phyloP scores from a whole-genome alignment of 2,888 invertebrate species.

The Cheilosia vernalis region DNA sequence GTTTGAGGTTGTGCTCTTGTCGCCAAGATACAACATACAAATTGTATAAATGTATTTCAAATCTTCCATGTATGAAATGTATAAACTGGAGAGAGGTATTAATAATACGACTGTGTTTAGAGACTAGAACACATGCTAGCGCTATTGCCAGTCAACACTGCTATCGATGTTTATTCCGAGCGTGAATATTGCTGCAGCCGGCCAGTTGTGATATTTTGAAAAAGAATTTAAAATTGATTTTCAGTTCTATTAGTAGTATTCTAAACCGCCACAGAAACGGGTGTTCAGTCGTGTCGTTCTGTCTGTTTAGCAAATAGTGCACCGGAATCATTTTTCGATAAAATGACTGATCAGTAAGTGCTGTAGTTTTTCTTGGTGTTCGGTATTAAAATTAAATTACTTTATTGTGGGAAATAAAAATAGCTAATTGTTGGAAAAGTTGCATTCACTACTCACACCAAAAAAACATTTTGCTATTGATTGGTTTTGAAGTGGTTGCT shows the following conservation, averaged over 20 bases:
- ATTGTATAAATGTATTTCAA: slow-evolving; percentile 60
- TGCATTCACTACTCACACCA: too few species aligned
- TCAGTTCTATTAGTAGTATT: slow-evolving; percentile 45
- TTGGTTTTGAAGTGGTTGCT: too few species aligned
- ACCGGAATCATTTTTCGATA: not conserved
- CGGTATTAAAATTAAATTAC: too few species aligned
- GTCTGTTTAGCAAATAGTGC: not conserved
- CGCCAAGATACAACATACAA: slow-evolving; percentile 56
- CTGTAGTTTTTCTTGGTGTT: not conserved
- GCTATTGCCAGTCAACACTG: slow-evolving; percentile 13
- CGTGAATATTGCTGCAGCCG: slow-evolving; percentile 30
- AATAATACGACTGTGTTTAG: slow-evolving; percentile 62
- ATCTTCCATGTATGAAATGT: slow-evolving; percentile 31
- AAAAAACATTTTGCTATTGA: too few species aligned
- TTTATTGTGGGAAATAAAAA: too few species aligned
- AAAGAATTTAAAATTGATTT: slow-evolving; percentile 50
- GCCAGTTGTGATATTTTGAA: slow-evolving; percentile 44
- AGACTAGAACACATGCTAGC: slow-evolving; percentile 57
- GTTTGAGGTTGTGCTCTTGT: slow-evolving; percentile 3
- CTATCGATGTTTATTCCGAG: slow-evolving; percentile 51
- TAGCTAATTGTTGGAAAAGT: too few species aligned
- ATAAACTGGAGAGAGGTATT: slow-evolving; percentile 45
- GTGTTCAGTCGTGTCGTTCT: slow-evolving; percentile 30
- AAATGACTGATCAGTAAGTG: slow-evolving; percentile 51
- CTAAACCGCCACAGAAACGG: slow-evolving; percentile 50